phyloP scores from a whole-genome alignment of 2,888 invertebrate species.

The Sarcophaga subvicina region DNA sequence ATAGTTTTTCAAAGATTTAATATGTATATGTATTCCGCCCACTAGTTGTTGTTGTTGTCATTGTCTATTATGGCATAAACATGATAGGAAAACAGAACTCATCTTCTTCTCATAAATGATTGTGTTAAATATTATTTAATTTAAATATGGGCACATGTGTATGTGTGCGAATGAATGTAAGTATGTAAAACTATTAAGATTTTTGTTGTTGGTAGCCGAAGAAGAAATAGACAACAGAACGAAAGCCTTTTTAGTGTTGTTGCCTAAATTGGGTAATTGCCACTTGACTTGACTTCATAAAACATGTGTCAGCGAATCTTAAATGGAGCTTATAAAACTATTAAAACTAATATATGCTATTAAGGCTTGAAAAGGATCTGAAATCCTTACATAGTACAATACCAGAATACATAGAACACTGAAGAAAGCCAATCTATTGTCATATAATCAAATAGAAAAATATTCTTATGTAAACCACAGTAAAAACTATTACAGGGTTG shows the following conservation, averaged over 20 bases:
- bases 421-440: no score
- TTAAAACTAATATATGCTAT: conserved; percentile 71
- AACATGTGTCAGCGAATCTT: conserved; percentile 82
- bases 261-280: conserved; percentile 72
- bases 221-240: conserved; percentile 17
- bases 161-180: background rate
- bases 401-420: no score
- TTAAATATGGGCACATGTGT: background rate
- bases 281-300: conserved; percentile 78
- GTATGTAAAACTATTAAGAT: conserved; percentile 10
- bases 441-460: no score
- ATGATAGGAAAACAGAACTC: conserved; percentile 43
- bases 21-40: conserved; percentile 69
- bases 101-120: conserved; percentile 35
- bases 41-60: conserved; percentile 46
- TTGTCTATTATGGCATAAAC: conserved; percentile 25
- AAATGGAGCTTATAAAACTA: conserved; percentile 81
- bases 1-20: conserved; percentile 74
- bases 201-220: background rate
- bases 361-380: no score
- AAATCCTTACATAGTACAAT: no score
- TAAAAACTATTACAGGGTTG: no score
- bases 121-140: conserved; percentile 7
- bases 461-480: no score
- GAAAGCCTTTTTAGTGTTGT: conserved; percentile 31